Evolutionary conservation across 2,797 vertebrate species (phyloP), one percentile per base, ranked within the genome.

Genomic region (Threskiornis aethiopicus): DNA sequence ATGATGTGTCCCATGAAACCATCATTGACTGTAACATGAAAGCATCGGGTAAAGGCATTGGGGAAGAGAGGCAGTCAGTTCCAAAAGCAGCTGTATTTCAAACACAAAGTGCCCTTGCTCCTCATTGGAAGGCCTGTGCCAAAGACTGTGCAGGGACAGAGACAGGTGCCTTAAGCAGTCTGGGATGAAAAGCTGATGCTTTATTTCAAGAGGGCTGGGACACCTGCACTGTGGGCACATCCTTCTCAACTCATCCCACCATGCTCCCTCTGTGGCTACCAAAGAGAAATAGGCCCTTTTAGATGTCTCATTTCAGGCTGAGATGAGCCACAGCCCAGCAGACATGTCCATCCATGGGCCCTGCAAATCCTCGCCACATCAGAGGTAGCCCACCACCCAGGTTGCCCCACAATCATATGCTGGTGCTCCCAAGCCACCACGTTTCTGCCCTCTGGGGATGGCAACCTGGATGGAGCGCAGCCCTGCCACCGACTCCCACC

Each of bases 91-190:
- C 61, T 76, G 11, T 72, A 20, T 58, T 92, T 82, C 51, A 62
- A 89, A 57, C 15, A 44, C 5, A 4, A 87, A 59, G 19, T 66
- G 28, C 24, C 31, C 67, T 83, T 73, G 16, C 12, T 73, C 9
- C 67, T 70, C 1, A 0, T 2, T 51, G 70, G 28, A 67, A 92
- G 49, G 13, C 17, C 62, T 7, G 4, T 3, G 1, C 6, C 55
- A 61, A 75, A 20, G 15, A 5, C 25, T 80, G 10, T 9, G 24
- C 58, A 25, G 20, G 46, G 55, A 39, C 33, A 59, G 25, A 59
- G 17, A 41, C 35, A 77, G 39, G 12, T 41, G 29, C n/a, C 17
- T 59, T 78, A 47, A 67, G 25, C 17, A 64, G 25, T 6, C 39
- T 87, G 52, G 13, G 52, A 57, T 7, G 18, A 81, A 84, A 77